Evolutionary conservation across 2,797 vertebrate genomes (phyloP).

Genomic region (Toxotes lorentzi): DNA sequence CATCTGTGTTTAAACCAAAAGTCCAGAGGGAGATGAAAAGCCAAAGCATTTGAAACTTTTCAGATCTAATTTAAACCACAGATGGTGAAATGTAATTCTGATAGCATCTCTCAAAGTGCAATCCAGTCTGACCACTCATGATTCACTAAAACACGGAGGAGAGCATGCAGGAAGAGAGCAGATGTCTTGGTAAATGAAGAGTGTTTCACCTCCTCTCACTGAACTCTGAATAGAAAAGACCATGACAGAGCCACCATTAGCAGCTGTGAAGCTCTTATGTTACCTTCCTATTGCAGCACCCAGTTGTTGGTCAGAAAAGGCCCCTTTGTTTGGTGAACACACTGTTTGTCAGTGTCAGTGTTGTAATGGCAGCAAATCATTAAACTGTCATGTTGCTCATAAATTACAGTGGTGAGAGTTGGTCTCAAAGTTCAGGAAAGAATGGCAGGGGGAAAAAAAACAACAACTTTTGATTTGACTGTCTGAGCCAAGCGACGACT

Average conservation of each 20-base stretch:
- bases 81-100: conserved; percentile 19
- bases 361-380: conserved; percentile 49
- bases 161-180: conserved; percentile 16
- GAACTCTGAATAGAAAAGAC: conserved; percentile 3
- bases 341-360: conserved; percentile 25
- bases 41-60: neutral
- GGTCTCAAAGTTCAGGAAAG: conserved; percentile 38
- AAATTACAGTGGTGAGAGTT: conserved; percentile 49
- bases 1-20: neutral
- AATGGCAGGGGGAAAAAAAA: neutral
- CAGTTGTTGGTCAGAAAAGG: conserved; percentile 7
- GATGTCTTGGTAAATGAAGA: conserved; percentile 28
- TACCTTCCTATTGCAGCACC: conserved; percentile 34
- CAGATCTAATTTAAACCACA: conserved; percentile 28
- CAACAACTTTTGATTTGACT: conserved; percentile 45
- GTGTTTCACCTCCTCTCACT: conserved; percentile 27
- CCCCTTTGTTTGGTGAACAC: conserved; percentile 4
- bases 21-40: neutral
- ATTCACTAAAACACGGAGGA: conserved; percentile 28
- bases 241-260: conserved; percentile 28
- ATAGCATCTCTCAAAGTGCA: conserved; percentile 15
- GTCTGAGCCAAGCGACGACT: conserved; percentile 51
- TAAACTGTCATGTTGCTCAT: conserved; percentile 33
- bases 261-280: neutral
- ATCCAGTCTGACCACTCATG: neutral